phyloP scores from a whole-genome alignment of 2,113 vertebrate genomes.

The Oreamnos americanus region DNA sequence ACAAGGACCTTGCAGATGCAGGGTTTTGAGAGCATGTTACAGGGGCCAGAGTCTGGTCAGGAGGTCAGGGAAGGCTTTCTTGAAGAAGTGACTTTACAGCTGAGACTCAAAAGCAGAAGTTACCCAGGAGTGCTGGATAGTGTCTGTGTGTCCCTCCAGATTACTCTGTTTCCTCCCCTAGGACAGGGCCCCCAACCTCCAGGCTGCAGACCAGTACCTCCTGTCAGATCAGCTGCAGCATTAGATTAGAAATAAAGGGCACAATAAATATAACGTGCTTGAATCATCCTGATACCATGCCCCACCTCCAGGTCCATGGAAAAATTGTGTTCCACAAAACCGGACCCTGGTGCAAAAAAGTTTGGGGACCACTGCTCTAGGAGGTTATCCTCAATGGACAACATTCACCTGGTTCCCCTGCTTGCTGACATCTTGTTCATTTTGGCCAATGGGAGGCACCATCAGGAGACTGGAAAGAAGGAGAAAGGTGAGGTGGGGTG shows the following conservation, averaged over 20 bases:
- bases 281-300: neutral
- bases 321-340: neutral
- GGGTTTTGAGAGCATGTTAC: neutral
- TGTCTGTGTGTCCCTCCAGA: neutral
- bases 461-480: neutral
- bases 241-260: neutral
- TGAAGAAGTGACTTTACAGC: neutral
- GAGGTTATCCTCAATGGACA: neutral
- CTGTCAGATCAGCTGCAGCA: neutral
- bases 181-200: neutral
- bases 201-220: neutral
- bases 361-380: neutral
- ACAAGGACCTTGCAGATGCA: neutral
- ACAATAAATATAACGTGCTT: neutral
- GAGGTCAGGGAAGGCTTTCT: neutral
- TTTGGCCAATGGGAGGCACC: neutral
- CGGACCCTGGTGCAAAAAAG: neutral
- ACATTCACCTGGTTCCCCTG: neutral
- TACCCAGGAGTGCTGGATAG: neutral
- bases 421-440: neutral
- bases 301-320: neutral
- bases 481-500: neutral
- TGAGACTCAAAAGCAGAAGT: neutral
- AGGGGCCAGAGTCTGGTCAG: neutral
- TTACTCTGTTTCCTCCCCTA: neutral